A percentile compares a stretch with the other conserved stretches of the same genome.
Conservation (phyloP, 2,888 invertebrate genomes). For the Napeogenes inachia region DNA sequence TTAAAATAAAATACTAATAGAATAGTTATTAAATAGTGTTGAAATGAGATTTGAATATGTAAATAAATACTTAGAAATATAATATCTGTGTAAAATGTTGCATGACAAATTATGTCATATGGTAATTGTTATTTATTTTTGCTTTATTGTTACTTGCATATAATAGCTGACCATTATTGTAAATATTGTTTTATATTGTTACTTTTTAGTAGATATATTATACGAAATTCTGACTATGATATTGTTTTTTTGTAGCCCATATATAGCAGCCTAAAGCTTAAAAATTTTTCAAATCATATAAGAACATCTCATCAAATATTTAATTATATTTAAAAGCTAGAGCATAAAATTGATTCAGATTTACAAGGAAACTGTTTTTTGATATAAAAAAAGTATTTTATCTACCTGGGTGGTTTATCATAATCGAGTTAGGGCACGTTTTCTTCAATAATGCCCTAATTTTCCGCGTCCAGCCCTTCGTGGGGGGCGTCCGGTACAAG, state of each 20-base stretch:
- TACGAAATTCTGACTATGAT: conserved; percentile 12
- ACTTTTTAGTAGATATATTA: conserved; percentile 29
- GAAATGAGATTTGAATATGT: conserved; percentile 11
- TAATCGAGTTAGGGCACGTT: conserved; percentile 34
- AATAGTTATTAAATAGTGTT: conserved; percentile 7
- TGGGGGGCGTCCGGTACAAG: conserved; percentile 59
- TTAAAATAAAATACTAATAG: conserved; percentile 4
- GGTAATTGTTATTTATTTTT: conserved; percentile 68
- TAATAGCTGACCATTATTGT: conserved; percentile 49
- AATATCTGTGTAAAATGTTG: conserved; percentile 15
- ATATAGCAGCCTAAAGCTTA: neutral
- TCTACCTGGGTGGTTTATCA: conserved; percentile 26
- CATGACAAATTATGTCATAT: conserved; percentile 17
- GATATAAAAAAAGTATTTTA: neutral
- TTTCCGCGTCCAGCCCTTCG: conserved; percentile 40
- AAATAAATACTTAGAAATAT: conserved; percentile 15
- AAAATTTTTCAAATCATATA: neutral
- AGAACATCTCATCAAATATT: too few relatives aligned
- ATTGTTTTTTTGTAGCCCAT: conserved; percentile 8
- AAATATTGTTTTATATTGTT: conserved; percentile 69
- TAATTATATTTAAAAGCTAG: too few relatives aligned
- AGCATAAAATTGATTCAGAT: neutral
- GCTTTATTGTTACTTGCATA: conserved; percentile 51
- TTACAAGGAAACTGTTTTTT: neutral
- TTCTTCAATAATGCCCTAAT: conserved; percentile 27